Base-by-base conservation (phyloP, 2,113 vertebrate species). In the Lucifuga dentata region DNA sequence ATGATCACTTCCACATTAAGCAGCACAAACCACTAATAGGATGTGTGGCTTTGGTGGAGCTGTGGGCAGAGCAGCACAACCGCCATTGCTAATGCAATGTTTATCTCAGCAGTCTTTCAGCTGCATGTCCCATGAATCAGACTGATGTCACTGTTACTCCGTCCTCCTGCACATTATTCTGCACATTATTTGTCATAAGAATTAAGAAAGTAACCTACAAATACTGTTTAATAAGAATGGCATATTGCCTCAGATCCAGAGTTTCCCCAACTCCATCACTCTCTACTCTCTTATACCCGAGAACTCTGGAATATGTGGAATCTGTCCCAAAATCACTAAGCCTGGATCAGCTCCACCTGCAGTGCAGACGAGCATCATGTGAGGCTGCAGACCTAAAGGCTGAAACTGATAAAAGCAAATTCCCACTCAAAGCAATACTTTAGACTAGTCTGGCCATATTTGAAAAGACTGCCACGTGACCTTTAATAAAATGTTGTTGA, bases 311-410 rank as follows among this genome's bases (percentile, higher is more conserved):
- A 78, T 73, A 80, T 86, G 57, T 80, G 17, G 20, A 73, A 20
- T 43, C 26, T 51, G n/a, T 46, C 61, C 81, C 76, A 86, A 71
- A 72, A 73, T 77, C 76, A 85, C 58, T 77, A 69, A 78, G 65
- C 61, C 55, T 46, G 66, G 57, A 73, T 84, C 53, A 69, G 49
- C 61, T 80, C 17, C 77, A 80, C 76, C 85, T 86, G 71, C 72
- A 45, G 44, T 53, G 50, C 48, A 61, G 55, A 64, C 36, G 74
- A 41, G 39, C 67, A 51, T 0, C 67, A 46, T 0, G 15, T 66
- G 51, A 61, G 44, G 33, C 51, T 5, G 20, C 48, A 52, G 53
- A 21, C 40, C 13, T 38, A 38, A 48, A 49, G 4, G 68, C 35
- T 16, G 24, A 50, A 58, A 76, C 57, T 45, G 24, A 15, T 51